Base-by-base conservation (phyloP, 1,140 invertebrate genomes). In the Drosophila nasuta region DNA sequence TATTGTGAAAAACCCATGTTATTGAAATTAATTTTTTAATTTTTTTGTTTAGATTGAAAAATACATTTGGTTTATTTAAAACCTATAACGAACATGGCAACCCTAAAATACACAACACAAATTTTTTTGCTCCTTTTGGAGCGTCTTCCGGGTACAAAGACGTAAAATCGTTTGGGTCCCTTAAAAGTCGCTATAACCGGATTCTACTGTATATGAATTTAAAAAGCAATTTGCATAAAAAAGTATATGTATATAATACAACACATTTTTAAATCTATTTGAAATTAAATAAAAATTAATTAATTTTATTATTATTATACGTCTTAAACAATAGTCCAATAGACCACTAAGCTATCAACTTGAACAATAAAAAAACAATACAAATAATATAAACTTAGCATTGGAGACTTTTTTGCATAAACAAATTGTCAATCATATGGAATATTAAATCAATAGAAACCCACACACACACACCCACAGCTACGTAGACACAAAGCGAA, bases 361-460 rank as follows among this genome's bases (percentile, higher is more conserved):
- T 25, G 20, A 25, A 25, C 20, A 25, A 33, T 33, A 8, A 33
- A 33, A 33, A 33, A 33, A 33, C 7, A 33, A 33, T 6, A 7
- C 30, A 6, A 8, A 33, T 33, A 33, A 33, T 33, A 33, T 48
- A 3, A 48, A 25, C 3, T 49, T 20, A 11, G 17, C 17, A 2
- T 49, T 28, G 3, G 2, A 4, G 8, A 28, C 3, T 28, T 25
- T 11, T 28, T 25, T 11, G 13, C 17, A 28, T 54, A 62, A 70
- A 63, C 52, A 71, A 64, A 28, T 63, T 63, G 41, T 30, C 64
- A 68, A 52, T 68, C 64, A 74, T 41, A 35, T 58, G 68, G 11
- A 56, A 43, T 74, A 52, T 49, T 57, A 54, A 74, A 68, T 58
- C 62, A 63, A 63, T 73, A 62, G 15, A 25, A 4, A 25, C 20